Base-by-base conservation (phyloP, 2,113 vertebrate species). In the Jaculus jaculus region DNA sequence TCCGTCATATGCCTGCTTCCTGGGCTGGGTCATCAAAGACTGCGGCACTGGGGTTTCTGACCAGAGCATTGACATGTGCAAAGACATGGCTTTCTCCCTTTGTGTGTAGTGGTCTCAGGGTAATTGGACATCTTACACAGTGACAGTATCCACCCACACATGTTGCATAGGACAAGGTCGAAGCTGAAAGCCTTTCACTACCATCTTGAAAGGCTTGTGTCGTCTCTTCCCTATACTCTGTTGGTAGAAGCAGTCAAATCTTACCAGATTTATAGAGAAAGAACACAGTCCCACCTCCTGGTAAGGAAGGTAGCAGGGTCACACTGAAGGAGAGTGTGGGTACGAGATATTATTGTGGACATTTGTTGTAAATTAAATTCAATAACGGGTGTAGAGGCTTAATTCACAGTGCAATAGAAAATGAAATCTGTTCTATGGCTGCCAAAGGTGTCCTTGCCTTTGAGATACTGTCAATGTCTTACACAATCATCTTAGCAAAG, bases 351-450 rank as follows among this genome's bases (percentile, higher is more conserved):
- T 86, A 23, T 79, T 66, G 72, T 72, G 69, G 17, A 11, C 37
- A 71, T 90, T 28, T 90, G 72, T 85, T 65, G 26, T 51, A 96
- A 74, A 79, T 91, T 61, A 92, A 79, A 61, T 32, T 68, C 87
- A 37, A 69, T n/a, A 86, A 60, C 71, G 37, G 73, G 51, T 84
- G 17, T 47, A 65, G 72, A 84, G 74, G 10, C 61, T 87, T 71
- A 72, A 47, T 80, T 87, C 83, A 86, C 2, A 71, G 51, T 66
- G 26, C 54, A 54, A 16, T 54, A 12, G 54, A 72, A 15, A 68
- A 77, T 42, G 47, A 91, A 89, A 85, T 87, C 30, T 84, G 92
- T 60, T 82, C 23, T 91, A 0, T 77, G 16, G 47, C 39, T 89
- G 18, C 58, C 63, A 75, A 86, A 9, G 39, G 80, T 89, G 87